Conservation (phyloP, 2,113 vertebrate genomes). For the human region DNA sequence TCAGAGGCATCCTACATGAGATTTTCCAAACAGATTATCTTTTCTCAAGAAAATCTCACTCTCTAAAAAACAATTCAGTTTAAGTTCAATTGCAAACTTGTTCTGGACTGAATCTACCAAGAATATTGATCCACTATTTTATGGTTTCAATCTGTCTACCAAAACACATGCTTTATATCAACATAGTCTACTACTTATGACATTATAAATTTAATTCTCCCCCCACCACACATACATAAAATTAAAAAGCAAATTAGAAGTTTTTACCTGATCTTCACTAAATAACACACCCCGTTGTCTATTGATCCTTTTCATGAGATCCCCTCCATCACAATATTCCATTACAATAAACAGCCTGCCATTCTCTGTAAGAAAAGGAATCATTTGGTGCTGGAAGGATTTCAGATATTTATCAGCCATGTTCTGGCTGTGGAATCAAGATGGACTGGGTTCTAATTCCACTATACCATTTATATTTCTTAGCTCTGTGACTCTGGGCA, state of each 20-base stretch:
- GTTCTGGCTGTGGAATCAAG: background rate
- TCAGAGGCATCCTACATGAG: background rate
- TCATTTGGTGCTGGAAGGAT: background rate
- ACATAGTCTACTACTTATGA: background rate
- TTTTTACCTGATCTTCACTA: conserved; percentile 91
- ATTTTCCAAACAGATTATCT: background rate
- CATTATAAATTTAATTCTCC: background rate
- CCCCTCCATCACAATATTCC: conserved; percentile 96
- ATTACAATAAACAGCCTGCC: conserved; percentile 92
- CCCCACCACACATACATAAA: background rate
- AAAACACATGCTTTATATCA: background rate
- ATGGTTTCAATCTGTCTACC: background rate
- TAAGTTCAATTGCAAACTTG: background rate
- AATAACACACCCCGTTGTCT: conserved; percentile 90
- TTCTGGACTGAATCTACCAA: background rate
- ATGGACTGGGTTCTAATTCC: background rate
- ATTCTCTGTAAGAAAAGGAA: conserved; percentile 84
- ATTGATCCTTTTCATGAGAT: conserved; percentile 91
- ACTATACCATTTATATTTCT: background rate
- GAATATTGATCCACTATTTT: background rate
- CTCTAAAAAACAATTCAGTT: background rate
- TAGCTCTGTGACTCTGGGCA: background rate
- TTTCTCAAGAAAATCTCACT: background rate
- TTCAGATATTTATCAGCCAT: background rate
- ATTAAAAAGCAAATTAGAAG: background rate